Percentiles rank a stretch among this genome's conserved stretches.
Evolutionary conservation across 2,113 vertebrate species (phyloP).

Genomic region (Lamprologus lemairii): DNA sequence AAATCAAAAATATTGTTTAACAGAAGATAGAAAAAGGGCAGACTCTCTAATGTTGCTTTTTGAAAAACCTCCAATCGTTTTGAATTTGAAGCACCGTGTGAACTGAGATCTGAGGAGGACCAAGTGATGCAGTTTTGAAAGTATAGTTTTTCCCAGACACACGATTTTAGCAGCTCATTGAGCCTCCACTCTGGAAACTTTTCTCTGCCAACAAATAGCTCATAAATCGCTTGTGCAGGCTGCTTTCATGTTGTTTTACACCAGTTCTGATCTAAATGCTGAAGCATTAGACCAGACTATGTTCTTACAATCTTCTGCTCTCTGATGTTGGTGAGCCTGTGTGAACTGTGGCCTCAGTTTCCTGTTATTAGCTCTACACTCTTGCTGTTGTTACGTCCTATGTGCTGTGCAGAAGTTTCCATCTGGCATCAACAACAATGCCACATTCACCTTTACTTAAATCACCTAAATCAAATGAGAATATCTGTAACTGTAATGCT

Average conservation of each 20-base stretch:
- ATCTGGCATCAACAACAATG: not conserved
- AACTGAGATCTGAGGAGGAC: accelerated
- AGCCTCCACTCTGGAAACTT: not conserved
- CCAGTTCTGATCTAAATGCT: accelerated
- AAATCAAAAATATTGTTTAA: not conserved
- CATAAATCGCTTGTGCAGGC: accelerated
- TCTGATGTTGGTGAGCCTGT: not conserved
- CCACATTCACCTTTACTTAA: accelerated
- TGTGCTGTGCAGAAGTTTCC: not conserved
- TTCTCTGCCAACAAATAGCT: not conserved
- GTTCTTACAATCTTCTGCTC: not conserved
- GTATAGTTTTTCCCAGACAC: not conserved
- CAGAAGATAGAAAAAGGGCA: accelerated
- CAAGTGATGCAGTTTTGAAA: accelerated
- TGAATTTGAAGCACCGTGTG: not conserved
- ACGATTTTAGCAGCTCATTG: not conserved
- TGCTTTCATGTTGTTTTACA: not conserved
- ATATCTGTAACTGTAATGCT: not conserved
- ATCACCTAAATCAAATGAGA: not conserved
- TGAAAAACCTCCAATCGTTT: accelerated
- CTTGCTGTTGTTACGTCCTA: not conserved
- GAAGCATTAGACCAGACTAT: not conserved
- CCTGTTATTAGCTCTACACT: not conserved
- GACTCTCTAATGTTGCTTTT: accelerated
- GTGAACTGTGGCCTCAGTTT: not conserved